Base-by-base conservation (phyloP, 2,888 invertebrate genomes). In the Orgyia antiqua region DNA sequence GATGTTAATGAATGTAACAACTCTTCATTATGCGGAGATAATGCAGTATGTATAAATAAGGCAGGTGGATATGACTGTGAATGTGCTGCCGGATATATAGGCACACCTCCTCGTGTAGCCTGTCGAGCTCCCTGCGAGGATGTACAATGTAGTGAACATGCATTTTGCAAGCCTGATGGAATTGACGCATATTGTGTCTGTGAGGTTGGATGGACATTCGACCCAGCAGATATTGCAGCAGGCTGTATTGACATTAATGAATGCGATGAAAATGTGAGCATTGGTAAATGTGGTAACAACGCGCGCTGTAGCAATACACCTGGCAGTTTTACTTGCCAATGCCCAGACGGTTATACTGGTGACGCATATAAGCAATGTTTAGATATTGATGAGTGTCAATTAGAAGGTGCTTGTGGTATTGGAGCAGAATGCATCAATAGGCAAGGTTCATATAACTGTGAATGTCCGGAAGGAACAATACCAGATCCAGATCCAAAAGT, bases 221-320 rank as follows among this genome's bases (percentile, higher is more conserved):
- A 96, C 75, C 96, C 97, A 0, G 91, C 89, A 33, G 94, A 97
- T 60, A 94, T 97, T 45, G 90, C 93, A 4, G 95, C 95, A 24
- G 97, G 97, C 36, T 97, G 97, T 65, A 89, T 96, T 37, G 97
- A 98, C 76, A 92, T 98, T 44, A 90, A 98, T 68, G 98, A 98
- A 82, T 98, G 98, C 65, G 94, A 96, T 60, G 75, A 87, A 29
- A 76, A 90, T 11, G 89, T 93, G 43, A 94, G 94, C 13, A 92
- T 90, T 27, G 95, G 95, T 29, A 89, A 92, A 47, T 97, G 97
- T 70, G 96, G 95, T n/a, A 83, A 87, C 42, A 93, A 95, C 58
- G 93, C 96, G 4, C 79, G 90, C 6, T 97, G 97, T 61, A 90
- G 91, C 8, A 97, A 97, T 59, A 87, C 89, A 3, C 91, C 91